phyloP scores from a whole-genome alignment of 2,888 invertebrate genomes.

The Drosophila gaucha region DNA sequence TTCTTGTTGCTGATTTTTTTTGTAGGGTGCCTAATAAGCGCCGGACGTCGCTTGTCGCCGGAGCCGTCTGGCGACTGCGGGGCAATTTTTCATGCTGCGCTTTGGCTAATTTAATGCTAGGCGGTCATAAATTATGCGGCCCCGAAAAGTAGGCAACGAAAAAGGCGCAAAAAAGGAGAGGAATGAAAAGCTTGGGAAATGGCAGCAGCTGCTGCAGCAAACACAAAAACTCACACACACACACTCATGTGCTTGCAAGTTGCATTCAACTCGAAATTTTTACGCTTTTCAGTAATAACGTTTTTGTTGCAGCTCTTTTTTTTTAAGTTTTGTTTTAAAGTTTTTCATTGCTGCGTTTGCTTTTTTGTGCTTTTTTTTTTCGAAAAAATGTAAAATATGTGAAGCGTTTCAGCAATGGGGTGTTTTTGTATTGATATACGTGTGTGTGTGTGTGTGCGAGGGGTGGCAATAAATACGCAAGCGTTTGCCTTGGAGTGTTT shows the following conservation, averaged over 20 bases:
- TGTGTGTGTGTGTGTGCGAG: slow-evolving; percentile 21
- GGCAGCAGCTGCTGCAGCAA: slow-evolving; percentile 74
- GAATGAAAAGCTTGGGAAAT: slow-evolving; percentile 62
- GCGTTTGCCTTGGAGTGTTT: slow-evolving; percentile 58
- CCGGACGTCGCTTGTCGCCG: slow-evolving; percentile 72
- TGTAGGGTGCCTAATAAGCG: slow-evolving; percentile 65
- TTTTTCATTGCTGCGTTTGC: slow-evolving; percentile 23
- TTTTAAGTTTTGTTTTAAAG: slow-evolving; percentile 23
- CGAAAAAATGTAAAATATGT: slow-evolving; percentile 48
- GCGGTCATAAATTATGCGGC: slow-evolving; percentile 74
- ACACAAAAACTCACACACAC: slow-evolving; percentile 10
- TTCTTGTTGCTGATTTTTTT: slow-evolving; percentile 8
- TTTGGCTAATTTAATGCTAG: slow-evolving; percentile 79
- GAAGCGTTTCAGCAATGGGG: slow-evolving; percentile 19
- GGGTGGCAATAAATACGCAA: slow-evolving; percentile 71
- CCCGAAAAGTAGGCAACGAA: slow-evolving; percentile 76
- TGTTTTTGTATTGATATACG: slow-evolving; percentile 36
- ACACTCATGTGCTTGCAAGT: slow-evolving; percentile 43
- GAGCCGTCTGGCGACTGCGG: slow-evolving; percentile 52
- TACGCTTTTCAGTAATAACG: slow-evolving; percentile 68
- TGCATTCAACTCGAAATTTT: slow-evolving; percentile 75
- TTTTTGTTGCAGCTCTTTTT: slow-evolving; percentile 25
- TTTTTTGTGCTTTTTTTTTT: slow-evolving; percentile 51
- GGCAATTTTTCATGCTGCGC: slow-evolving; percentile 80
- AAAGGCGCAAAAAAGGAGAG: slow-evolving; percentile 30